These are phyloP conservation scores for Bellardia bayeri DNA, from an alignment of 2,888 invertebrate genomes.

Conservation along the genomic window DNA sequence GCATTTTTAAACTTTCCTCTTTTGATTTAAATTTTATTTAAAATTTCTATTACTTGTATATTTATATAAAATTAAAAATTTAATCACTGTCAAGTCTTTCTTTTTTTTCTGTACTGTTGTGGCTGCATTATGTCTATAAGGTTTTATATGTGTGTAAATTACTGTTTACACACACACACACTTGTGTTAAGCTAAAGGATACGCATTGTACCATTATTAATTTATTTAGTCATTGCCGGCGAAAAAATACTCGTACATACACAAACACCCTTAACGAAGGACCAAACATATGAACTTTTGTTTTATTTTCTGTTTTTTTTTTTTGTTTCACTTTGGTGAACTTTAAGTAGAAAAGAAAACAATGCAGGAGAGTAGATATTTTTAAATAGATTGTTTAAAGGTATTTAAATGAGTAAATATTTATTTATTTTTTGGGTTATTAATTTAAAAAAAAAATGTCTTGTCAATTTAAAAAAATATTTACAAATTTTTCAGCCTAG, in stretches of 20 bases:
- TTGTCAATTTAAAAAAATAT: too few species aligned
- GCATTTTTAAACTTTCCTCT: too few species aligned
- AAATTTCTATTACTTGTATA: background rate
- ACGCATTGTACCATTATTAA: slow-evolving; percentile 74
- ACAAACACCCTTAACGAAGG: slow-evolving; percentile 20
- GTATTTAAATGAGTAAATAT: background rate
- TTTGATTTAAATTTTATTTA: too few species aligned
- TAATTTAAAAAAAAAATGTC: too few species aligned
- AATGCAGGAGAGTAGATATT: background rate
- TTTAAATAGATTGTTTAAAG: slow-evolving; percentile 11
- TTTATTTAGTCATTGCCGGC: slow-evolving; percentile 72
- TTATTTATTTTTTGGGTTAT: too few species aligned
- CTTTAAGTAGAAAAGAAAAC: slow-evolving; percentile 32
- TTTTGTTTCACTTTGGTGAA: slow-evolving; percentile 36
- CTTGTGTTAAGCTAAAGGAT: slow-evolving; percentile 29
- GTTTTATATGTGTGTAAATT: background rate
- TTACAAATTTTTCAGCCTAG: too few species aligned
- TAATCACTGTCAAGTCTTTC: slow-evolving; percentile 55
- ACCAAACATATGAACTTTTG: background rate
- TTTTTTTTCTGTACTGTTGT: slow-evolving; percentile 12
- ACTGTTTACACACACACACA: background rate
- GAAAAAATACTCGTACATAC: slow-evolving; percentile 2
- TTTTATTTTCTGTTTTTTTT: slow-evolving; percentile 22
- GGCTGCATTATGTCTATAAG: slow-evolving; percentile 24
- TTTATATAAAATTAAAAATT: slow-evolving; percentile 10